Evolutionary conservation across 30 jellyfish, hydroid and myxozoan species (phyloP), one percentile per base, ranked within the genome.

Genomic region (Hydractinia symbiolongicarpus): DNA sequence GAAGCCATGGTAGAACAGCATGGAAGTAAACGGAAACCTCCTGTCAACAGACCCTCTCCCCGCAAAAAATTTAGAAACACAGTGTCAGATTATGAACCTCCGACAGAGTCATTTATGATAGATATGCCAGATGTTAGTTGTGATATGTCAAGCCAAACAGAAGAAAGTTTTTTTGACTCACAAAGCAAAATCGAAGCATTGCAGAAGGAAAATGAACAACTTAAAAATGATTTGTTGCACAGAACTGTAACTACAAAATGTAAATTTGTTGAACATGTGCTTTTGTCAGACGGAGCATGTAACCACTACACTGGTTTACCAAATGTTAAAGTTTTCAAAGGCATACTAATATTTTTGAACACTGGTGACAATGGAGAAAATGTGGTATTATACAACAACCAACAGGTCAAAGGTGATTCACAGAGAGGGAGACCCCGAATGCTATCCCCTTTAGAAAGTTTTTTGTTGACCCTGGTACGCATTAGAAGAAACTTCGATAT

Each of bases 391-490:
- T 58, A 58, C 69, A 58, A 58, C 69, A 58, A 58, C 19, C 69
- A 58, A 58, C 69, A 58, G 19, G 69, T 16, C 69, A 58, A 58
- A 58, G n/a, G 69, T 58, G 69, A 58, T 58, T 58, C 19, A 11
- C 69, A 58, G 69, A 58, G 69, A 58, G 69, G 69, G 69, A 58
- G n/a, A n/a, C n/a, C n/a, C n/a, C n/a, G n/a, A n/a, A 0, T 58
- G 69, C 69, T 16, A 58, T 58, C 69, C 69, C 69, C 69, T 58
- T 58, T 16, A 13, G 69, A 58, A 58, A 58, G 15, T 58, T 58
- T 58, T 58, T 58, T 58, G 69, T 58, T 58, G 69, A 58, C 69
- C 69, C 69, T 58, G 69, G 69, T 58, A 58, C 69, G 69, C 69
- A 58, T 58, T 58, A 58, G 69, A 11, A 58, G 69, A 58, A 58